Conservation (phyloP, 2,888 invertebrate genomes). For the Parnassius smintheus region DNA sequence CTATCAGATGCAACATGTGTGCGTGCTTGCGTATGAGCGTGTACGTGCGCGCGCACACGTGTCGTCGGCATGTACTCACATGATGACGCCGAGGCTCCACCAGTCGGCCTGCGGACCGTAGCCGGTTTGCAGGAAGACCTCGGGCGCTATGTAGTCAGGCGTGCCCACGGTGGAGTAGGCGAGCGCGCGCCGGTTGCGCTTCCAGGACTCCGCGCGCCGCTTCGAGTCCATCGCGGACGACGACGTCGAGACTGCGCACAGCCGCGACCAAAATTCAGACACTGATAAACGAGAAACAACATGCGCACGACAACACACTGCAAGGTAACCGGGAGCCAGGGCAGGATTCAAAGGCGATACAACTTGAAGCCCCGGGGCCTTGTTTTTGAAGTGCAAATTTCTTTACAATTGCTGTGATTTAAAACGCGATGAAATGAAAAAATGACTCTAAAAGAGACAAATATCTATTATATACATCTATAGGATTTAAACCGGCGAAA, state of each 20-base stretch:
- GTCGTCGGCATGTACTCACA: constrained; percentile 82
- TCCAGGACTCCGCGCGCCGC: constrained; percentile 99
- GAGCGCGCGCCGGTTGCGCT: constrained; percentile 96
- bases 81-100: constrained; percentile 99
- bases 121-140: constrained; percentile 98
- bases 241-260: constrained; percentile 62
- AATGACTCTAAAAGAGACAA: no score
- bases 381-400: no score
- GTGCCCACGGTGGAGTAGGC: constrained; percentile 98
- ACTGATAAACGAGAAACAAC: constrained; percentile 31
- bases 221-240: constrained; percentile 95
- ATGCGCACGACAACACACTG: neutral
- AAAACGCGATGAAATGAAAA: no score
- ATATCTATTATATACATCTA: no score
- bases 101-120: constrained; percentile 99
- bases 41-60: neutral
- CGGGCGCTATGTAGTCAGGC: constrained; percentile 99
- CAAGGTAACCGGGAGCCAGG: no score
- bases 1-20: no score
- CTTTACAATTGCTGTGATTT: no score
- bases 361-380: no score
- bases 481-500: no score
- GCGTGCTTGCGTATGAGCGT: no score
- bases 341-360: no score
- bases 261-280: neutral